Evolutionary conservation across 2,888 invertebrate genomes (phyloP), one percentile per base, ranked within the genome.

Genomic region (Notodonta ziczac): DNA sequence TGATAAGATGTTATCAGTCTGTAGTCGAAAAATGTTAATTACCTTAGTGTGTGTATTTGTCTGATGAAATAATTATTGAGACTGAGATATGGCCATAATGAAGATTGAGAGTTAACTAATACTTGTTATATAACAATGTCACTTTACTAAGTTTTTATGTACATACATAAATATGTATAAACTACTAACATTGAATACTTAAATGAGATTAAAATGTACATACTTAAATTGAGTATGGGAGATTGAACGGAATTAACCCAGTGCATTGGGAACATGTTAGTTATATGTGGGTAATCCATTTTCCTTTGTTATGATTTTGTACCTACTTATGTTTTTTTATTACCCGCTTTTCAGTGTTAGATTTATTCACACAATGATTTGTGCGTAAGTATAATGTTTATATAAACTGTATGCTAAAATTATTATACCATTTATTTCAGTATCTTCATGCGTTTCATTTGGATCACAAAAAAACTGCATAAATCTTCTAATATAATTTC

Each of bases 51-150:
- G n/a, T 62, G 46, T 56, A 58, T 46, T 12, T 9, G 39, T 8
- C 24, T 10, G 58, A 48, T 54, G 51, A 16, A 61, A 58, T 46
- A 13, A 54, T 54, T 54, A 55, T 57, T 74, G 70, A 74, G 74
- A 74, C 74, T 74, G 74, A 74, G 62, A 56, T 52, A 60, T 60
- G 54, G 66, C 70, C 66, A 70, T 72, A 59, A 52, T 58, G 62
- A 7, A 58, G 61, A 62, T 62, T 59, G 10, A 58, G 62, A 62
- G 50, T 14, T 32, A 24, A 48, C 57, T 35, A 61, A 66, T 63
- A 66, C 58, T 63, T 58, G 10, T 55, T 46, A 13, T n/a, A 46
- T 42, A 14, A 46, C 5, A n/a, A 61, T 32, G 10, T 32, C 56
- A 5, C 3, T n/a, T 13, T 46, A n/a, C 46, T 46, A 5, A 46